Percentiles rank a stretch among this genome's conserved stretches.
Conservation (phyloP, 2,888 invertebrate species). For the Glaucopsyche alexis region DNA sequence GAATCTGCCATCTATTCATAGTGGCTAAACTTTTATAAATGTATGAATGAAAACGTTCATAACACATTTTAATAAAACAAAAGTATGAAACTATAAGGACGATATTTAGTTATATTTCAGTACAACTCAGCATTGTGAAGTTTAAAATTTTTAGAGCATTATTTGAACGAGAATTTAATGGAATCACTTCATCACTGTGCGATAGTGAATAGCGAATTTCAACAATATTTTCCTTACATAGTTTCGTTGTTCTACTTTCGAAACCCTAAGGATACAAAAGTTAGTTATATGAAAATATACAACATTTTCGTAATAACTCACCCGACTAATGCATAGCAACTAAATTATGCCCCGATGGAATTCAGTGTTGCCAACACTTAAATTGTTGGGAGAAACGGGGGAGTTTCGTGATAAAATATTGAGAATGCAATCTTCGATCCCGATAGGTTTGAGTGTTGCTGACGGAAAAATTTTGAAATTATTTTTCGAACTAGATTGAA, state of each 20-base stretch:
- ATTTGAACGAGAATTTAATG: conserved; percentile 13
- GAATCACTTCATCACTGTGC: neutral
- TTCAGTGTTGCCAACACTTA: conserved; percentile 7
- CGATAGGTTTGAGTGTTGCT: conserved; percentile 9
- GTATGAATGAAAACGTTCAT: neutral
- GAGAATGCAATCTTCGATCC: neutral
- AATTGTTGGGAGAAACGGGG: conserved; percentile 12
- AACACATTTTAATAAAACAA: conserved; percentile 5
- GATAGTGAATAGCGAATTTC: conserved; percentile 7
- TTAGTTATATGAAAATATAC: conserved; percentile 45
- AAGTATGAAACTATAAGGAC: neutral
- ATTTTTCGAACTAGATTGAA: neutral
- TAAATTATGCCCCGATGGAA: conserved; percentile 29
- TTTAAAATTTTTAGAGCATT: conserved; percentile 6
- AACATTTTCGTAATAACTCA: conserved; percentile 46
- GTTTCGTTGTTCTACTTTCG: conserved; percentile 26
- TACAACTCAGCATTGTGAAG: neutral
- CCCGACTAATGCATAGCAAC: conserved; percentile 33
- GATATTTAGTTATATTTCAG: neutral
- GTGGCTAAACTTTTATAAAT: too few species aligned
- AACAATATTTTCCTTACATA: conserved; percentile 25
- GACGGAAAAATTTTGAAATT: conserved; percentile 18
- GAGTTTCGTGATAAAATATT: neutral
- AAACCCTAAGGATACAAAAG: conserved; percentile 30
- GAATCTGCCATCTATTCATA: too few species aligned